Evolutionary conservation across 2,113 vertebrate species (phyloP), one percentile per base, ranked within the genome.

Genomic region (Solenodon paradoxus): DNA sequence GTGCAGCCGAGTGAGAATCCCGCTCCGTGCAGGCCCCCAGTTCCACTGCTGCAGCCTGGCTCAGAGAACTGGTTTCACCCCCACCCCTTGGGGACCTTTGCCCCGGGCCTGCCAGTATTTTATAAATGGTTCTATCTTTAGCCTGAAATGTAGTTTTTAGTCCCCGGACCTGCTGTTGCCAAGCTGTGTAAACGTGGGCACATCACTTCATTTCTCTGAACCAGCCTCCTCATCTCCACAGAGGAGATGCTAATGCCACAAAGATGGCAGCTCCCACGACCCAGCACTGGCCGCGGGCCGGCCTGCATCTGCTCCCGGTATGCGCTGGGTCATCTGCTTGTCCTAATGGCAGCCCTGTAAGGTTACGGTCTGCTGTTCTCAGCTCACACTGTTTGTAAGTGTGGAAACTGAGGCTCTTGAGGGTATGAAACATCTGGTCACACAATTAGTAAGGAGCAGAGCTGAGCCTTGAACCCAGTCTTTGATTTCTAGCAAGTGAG

Each of bases 111-210:
- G 51, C 55, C 68, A 22, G 28, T 74, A 7, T n/a, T 84, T 83
- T 49, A 79, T 53, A 69, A 90, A 80, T 53, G 32, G 35, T 32
- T 22, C 71, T 78, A 7, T 66, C 78, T 77, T 71, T 89, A 75
- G 64, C 30, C 51, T 47, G 26, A 49, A 80, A 51, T 49, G 15
- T 26, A 49, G 45, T 57, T 78, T 89, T 88, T 55, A 7, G 12
- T 68, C 51, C 51, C 49, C 32, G 13, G 35, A 40, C 64, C 38
- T 42, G n/a, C 64, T 17, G 2, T 40, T 78, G 86, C 68, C 32
- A 86, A 83, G 88, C 59, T 53, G 38, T 72, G 69, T 81, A 90
- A 28, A 35, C 42, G 71, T 78, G 57, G 88, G 32, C 51, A 78
- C 51, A 57, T 74, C 28, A 4, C 24, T 88, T 55, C 22, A 30